A percentile compares a stretch with the other conserved stretches of the same genome.
Conservation (phyloP, 2,888 invertebrate species). For the Empis stercorea region DNA sequence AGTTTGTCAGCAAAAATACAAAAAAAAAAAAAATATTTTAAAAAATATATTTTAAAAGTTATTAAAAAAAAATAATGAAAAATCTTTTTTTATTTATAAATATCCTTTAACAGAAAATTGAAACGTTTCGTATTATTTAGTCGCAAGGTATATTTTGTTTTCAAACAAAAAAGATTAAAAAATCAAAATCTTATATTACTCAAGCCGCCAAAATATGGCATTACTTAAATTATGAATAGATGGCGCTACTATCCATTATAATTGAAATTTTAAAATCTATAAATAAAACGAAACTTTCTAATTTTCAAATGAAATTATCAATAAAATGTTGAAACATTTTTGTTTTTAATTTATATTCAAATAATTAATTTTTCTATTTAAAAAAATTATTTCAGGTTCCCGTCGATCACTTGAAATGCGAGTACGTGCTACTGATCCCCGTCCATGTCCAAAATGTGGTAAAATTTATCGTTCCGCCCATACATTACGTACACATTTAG, state of each 20-base stretch:
- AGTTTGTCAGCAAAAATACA: neutral
- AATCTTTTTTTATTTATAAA: too few species aligned
- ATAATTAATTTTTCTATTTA: constrained; percentile 13
- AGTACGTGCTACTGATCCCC: constrained; percentile 81
- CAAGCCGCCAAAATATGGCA: too few species aligned
- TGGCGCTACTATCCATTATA: too few species aligned
- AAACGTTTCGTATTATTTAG: too few species aligned
- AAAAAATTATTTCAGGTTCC: constrained; percentile 42
- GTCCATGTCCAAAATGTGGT: constrained; percentile 86
- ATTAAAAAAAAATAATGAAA: neutral
- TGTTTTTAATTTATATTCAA: neutral
- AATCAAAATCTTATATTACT: too few species aligned
- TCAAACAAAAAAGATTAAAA: too few species aligned
- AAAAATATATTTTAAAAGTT: constrained; percentile 1
- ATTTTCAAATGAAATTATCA: neutral
- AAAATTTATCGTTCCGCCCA: constrained; percentile 88
- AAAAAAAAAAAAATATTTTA: neutral
- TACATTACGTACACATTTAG: constrained; percentile 78
- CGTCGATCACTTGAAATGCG: constrained; percentile 74
- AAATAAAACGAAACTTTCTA: neutral
- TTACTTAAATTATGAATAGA: too few species aligned
- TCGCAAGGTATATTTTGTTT: too few species aligned
- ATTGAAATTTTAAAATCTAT: constrained; percentile 3
- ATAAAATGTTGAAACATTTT: constrained; percentile 6
- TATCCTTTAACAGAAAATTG: too few species aligned